Percentiles rank a stretch among this genome's conserved stretches.
Conservation (phyloP, 2,797 vertebrate species). For the Xerus rutilus region DNA sequence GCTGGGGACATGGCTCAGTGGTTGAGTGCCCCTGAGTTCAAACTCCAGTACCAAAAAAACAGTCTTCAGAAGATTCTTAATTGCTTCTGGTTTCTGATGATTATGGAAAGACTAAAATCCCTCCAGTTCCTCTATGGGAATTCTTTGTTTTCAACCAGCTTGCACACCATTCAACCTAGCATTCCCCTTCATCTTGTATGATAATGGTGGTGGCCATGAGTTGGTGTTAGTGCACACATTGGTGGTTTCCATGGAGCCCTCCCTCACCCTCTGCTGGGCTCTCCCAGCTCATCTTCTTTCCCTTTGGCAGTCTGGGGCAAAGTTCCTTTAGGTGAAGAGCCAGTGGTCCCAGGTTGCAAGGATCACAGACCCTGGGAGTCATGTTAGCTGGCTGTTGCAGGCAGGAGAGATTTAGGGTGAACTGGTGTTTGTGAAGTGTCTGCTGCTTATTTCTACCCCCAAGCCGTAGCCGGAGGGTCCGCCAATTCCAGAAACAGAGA, state of each 20-base stretch:
- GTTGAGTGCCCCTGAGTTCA: no score
- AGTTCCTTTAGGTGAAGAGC: neutral
- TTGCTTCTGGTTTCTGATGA: neutral
- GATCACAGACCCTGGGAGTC: neutral
- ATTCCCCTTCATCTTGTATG: neutral
- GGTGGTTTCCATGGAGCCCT: fast-evolving
- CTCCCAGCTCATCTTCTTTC: no score
- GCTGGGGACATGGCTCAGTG: no score
- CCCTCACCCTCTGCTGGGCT: neutral
- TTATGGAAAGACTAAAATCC: neutral
- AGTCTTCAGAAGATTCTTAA: neutral
- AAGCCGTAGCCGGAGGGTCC: fast-evolving
- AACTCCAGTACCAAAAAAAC: no score
- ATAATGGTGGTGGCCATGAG: fast-evolving
- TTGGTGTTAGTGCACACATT: neutral
- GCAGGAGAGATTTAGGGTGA: neutral
- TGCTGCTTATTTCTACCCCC: neutral
- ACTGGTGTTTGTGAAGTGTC: neutral
- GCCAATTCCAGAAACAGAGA: neutral
- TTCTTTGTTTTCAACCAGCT: neutral
- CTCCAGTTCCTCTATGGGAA: fast-evolving
- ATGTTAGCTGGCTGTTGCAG: neutral
- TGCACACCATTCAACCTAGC: no score
- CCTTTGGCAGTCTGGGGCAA: neutral
- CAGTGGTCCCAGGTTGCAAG: neutral